These are phyloP conservation scores for Myzus persicae DNA, from an alignment of 1,140 invertebrate genomes.

Conservation along the genomic window DNA sequence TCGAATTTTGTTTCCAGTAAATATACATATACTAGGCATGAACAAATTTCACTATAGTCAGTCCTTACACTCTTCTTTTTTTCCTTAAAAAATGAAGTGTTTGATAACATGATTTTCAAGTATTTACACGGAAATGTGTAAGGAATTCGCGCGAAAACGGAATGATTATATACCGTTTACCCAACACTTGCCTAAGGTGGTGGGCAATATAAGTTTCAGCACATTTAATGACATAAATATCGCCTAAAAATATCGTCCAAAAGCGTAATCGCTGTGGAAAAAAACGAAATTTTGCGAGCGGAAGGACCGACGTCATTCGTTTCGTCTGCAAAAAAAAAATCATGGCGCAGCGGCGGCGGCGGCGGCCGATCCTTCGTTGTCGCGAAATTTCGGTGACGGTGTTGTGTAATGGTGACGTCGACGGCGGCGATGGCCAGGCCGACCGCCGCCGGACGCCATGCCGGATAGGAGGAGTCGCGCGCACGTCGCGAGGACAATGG, in stretches of 20 bases:
- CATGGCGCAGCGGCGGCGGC: not conserved
- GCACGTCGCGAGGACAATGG: not conserved
- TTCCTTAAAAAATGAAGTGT: not conserved
- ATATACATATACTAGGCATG: too few relatives aligned
- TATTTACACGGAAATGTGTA: not conserved
- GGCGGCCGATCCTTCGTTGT: not conserved
- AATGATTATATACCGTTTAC: not conserved
- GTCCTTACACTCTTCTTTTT: too few relatives aligned
- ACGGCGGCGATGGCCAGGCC: not conserved
- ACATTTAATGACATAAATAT: too few relatives aligned
- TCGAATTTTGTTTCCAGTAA: not conserved
- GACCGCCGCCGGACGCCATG: not conserved
- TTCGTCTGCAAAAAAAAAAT: not conserved
- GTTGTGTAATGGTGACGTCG: not conserved
- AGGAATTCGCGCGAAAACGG: not conserved
- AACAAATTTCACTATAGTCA: too few relatives aligned
- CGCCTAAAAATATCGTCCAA: not conserved
- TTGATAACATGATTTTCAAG: not conserved
- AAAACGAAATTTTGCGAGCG: not conserved
- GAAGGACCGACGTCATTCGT: not conserved
- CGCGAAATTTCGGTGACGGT: not conserved
- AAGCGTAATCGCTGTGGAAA: not conserved
- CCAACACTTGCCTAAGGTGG: too few relatives aligned
- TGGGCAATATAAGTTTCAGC: too few relatives aligned
- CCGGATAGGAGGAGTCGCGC: constrained; percentile 21